Percentiles rank a stretch among this genome's conserved stretches.
Evolutionary conservation across 2,113 vertebrate species (phyloP).

Genomic region (Corythornis cristatus): DNA sequence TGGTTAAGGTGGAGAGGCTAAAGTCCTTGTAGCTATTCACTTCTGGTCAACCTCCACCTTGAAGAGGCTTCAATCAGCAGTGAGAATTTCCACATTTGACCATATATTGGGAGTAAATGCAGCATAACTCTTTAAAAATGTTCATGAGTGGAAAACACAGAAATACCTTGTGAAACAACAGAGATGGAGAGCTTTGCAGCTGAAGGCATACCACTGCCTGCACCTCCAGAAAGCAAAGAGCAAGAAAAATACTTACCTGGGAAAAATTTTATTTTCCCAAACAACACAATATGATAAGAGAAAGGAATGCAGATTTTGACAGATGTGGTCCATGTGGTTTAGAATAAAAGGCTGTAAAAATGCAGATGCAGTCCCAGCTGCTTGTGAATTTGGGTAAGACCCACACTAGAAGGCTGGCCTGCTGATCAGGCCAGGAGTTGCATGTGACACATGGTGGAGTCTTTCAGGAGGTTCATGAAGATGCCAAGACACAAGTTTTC

Average conservation of each 20-base stretch:
- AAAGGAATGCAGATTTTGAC: not conserved
- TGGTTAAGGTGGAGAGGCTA: rapidly evolving
- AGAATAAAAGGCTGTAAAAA: not conserved
- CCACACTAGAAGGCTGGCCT: too few species aligned
- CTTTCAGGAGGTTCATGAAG: not conserved
- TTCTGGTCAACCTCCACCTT: not conserved
- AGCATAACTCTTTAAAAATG: not conserved
- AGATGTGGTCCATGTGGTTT: not conserved
- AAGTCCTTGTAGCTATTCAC: not conserved
- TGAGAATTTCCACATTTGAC: rapidly evolving
- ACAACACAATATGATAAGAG: not conserved
- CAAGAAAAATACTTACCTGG: not conserved
- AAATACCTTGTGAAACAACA: not conserved
- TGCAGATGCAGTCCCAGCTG: not conserved
- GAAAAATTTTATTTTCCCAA: not conserved
- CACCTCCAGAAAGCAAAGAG: not conserved
- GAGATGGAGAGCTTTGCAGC: not conserved
- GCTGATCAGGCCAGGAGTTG: not conserved
- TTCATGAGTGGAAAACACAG: rapidly evolving
- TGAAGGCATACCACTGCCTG: rapidly evolving
- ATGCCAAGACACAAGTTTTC: not conserved
- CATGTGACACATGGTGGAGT: rapidly evolving
- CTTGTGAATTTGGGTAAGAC: not conserved
- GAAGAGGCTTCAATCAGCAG: not conserved
- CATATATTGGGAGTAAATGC: not conserved